Conservation (phyloP, 2,113 vertebrate species). For the Nerophis ophidion region DNA sequence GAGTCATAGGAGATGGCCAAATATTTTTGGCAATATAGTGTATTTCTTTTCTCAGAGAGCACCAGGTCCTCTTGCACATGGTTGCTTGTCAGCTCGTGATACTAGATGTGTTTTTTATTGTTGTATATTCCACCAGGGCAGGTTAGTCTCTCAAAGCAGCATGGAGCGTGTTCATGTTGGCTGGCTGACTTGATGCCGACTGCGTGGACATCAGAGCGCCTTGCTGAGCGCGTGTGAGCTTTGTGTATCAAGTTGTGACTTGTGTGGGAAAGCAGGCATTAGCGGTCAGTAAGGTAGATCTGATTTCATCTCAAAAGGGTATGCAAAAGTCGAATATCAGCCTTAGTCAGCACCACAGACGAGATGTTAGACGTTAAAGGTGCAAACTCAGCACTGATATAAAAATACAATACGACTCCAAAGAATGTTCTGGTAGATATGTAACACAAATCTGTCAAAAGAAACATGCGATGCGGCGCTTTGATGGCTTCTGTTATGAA, state of each 20-base stretch:
- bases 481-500: neutral
- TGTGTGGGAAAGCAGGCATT: neutral
- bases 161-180: slow-evolving; percentile 1
- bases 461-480: neutral
- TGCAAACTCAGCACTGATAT: neutral
- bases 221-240: neutral
- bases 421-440: neutral
- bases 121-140: neutral
- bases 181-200: neutral
- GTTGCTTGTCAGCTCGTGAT: no score
- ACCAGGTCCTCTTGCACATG: no score
- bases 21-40: no score
- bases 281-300: no score
- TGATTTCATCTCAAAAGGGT: neutral
- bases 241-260: neutral
- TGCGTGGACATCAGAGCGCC: neutral
- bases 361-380: neutral
- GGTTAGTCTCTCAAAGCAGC: neutral
- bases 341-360: neutral
- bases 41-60: no score
- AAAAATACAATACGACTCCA: neutral
- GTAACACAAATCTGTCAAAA: neutral
- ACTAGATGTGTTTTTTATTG: neutral
- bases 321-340: neutral
- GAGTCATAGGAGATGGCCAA: no score